Base-by-base conservation (phyloP, 1,140 invertebrate genomes). In the Drosophila nannoptera region DNA sequence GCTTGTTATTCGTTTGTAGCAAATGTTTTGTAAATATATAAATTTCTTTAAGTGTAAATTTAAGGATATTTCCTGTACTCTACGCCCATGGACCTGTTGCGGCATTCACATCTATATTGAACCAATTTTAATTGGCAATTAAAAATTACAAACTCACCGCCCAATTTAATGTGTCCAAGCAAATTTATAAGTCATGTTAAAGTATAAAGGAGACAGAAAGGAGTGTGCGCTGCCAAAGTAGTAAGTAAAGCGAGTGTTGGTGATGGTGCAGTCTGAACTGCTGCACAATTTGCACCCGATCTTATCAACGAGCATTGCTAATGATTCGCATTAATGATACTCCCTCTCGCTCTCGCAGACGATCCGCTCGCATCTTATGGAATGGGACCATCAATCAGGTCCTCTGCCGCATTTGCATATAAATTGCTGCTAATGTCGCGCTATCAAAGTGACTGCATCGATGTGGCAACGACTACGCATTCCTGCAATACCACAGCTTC, bases 371-470 rank as follows among this genome's bases (percentile, higher is more conserved):
- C 71, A 84, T 86, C 81, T 80, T 71, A 48, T 69, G 56, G 86
- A 80, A 86, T 84, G 73, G 65, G 80, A 74, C 67, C 81, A 84
- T 84, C 80, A 86, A 84, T 84, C 80, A 83, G 81, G 70, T 56
- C 35, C 62, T 35, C 56, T 14, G 58, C 38, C 35, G 50, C 78
- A 88, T 88, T 88, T 88, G 86, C 86, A 88, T 88, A 87, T 88
- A 88, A 88, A 88, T 88, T 88, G 86, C 87, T 88, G 86, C 82
- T 88, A 88, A 88, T 88, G 82, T 88, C 87, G 75, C 70, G 70
- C 77, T 88, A 88, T 88, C 86, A 87, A 80, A 83, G 82, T 82
- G 76, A 81, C 81, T 87, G 75, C 87, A 88, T 88, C 87, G 82
- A 76, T 65, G 77, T 55, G 77, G 65, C 62, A 62, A 56, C 63